Conservation (phyloP, 2,888 invertebrate genomes). For the Anorthoa munda region DNA sequence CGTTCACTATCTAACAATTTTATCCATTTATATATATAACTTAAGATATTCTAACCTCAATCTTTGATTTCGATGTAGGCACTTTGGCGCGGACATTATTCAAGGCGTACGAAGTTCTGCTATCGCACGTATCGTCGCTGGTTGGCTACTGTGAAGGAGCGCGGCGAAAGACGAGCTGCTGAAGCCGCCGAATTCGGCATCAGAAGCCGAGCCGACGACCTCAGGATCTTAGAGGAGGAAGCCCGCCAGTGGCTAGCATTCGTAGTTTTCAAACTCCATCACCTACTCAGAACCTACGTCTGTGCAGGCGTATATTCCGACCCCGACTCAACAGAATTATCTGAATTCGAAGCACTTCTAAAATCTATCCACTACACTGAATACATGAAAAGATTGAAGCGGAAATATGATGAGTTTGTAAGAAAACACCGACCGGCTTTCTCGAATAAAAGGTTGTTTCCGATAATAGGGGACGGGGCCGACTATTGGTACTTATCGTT, state of each 20-base stretch:
- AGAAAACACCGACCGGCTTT: constrained; percentile 84
- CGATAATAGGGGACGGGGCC: constrained; percentile 86
- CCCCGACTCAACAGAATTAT: constrained; percentile 78
- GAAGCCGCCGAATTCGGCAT: constrained; percentile 85
- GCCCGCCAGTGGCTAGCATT: constrained; percentile 87
- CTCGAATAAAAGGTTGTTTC: constrained; percentile 85
- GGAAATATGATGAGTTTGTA: constrained; percentile 87
- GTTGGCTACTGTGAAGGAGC: constrained; percentile 82
- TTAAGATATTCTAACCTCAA: background rate
- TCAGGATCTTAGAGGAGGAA: constrained; percentile 85
- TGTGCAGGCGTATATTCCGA: constrained; percentile 85
- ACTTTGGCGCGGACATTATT: constrained; percentile 85
- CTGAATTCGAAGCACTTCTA: constrained; percentile 85
- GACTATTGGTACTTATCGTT: constrained; percentile 89
- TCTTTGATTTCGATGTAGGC: constrained; percentile 69
- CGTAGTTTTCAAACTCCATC: constrained; percentile 87
- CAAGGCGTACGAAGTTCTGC: constrained; percentile 84
- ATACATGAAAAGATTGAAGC: constrained; percentile 84
- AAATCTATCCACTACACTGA: constrained; percentile 86
- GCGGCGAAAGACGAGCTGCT: constrained; percentile 82
- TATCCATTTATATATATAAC: background rate
- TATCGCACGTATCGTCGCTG: constrained; percentile 85
- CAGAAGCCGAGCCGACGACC: constrained; percentile 84
- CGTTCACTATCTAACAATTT: background rate
- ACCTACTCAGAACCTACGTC: constrained; percentile 83